Evolutionary conservation across 2,113 vertebrate species (phyloP).

Genomic region (Rana temporaria): DNA sequence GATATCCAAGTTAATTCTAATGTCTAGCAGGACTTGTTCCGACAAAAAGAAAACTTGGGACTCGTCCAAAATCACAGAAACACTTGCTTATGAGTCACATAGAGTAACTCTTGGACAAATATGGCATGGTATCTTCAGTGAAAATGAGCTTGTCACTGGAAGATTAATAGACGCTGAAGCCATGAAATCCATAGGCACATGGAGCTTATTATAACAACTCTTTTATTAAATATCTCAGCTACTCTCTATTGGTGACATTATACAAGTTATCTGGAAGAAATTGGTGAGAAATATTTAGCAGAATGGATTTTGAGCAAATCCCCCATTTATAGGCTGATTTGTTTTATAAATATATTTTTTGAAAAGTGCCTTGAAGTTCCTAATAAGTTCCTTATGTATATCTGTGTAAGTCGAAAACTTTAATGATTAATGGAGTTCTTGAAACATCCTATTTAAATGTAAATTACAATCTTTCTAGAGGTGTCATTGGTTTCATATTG

Average conservation of each 20-base stretch:
- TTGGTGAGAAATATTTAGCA: slow-evolving; percentile 18
- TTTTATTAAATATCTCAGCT: slow-evolving; percentile 22
- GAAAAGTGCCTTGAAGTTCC: neutral
- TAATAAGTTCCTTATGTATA: neutral
- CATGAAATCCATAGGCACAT: slow-evolving; percentile 52
- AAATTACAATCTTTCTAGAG: too few species aligned
- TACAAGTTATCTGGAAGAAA: slow-evolving; percentile 30
- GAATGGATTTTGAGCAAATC: neutral
- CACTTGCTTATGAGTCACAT: slow-evolving; percentile 72
- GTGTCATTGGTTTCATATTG: too few species aligned
- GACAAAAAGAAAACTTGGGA: slow-evolving; percentile 68
- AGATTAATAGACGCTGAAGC: slow-evolving; percentile 67
- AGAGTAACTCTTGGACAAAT: slow-evolving; percentile 76
- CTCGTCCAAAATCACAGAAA: slow-evolving; percentile 66
- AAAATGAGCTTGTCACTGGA: slow-evolving; percentile 62
- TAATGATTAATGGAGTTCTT: neutral
- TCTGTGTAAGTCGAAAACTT: neutral
- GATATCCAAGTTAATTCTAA: slow-evolving; percentile 70
- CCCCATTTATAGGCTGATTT: neutral
- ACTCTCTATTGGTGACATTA: slow-evolving; percentile 2
- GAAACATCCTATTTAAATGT: too few species aligned
- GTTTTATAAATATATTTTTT: slow-evolving; percentile 7
- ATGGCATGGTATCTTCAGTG: slow-evolving; percentile 76
- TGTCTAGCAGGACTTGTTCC: slow-evolving; percentile 69
- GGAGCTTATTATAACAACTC: slow-evolving; percentile 37